Evolutionary conservation across 2,888 invertebrate species (phyloP), one percentile per base, ranked within the genome.

Genomic region (Rhamnusium bicolor): DNA sequence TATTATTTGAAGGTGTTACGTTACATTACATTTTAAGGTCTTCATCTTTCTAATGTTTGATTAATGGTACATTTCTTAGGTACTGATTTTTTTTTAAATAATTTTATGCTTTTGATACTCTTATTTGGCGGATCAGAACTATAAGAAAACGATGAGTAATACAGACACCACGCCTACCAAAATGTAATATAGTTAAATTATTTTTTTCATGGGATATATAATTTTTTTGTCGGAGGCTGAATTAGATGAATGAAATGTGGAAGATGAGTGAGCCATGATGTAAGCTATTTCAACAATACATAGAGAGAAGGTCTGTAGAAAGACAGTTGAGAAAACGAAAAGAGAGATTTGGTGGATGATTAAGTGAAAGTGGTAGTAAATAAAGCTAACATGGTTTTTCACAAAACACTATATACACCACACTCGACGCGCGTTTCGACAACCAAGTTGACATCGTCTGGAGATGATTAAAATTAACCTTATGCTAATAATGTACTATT

Each of bases 11-110:
- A 65, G 53, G 65, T 19, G 19, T 24, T 29, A 58, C 24, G 3
- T 24, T 53, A 53, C 21, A 24, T 27, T n/a, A n/a, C n/a, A n/a
- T n/a, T n/a, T n/a, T 58, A 58, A 58, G 14, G 58, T 58, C 58
- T 58, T 58, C 27, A 58, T 58, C 40, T 29, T 32, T 14, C 27
- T 58, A 29, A 32, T 24, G 1, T 6, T 32, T 32, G 58, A 58
- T 58, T 40, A 12, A 40, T 40, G n/a, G 40, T 32, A 24, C 2
- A 32, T n/a, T 40, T 40, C 3, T n/a, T 40, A n/a, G 2, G n/a
- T n/a, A 40, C 10, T 5, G 8, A 40, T 40, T 40, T 40, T 40
- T 40, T 40, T n/a, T 4, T 6, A 24, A 4, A n/a, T n/a, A n/a
- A n/a, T n/a, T n/a, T n/a, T n/a, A n/a, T n/a, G n/a, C 0, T 1